phyloP scores from a whole-genome alignment of 2,113 vertebrate genomes.

The Hipposideros armiger region DNA sequence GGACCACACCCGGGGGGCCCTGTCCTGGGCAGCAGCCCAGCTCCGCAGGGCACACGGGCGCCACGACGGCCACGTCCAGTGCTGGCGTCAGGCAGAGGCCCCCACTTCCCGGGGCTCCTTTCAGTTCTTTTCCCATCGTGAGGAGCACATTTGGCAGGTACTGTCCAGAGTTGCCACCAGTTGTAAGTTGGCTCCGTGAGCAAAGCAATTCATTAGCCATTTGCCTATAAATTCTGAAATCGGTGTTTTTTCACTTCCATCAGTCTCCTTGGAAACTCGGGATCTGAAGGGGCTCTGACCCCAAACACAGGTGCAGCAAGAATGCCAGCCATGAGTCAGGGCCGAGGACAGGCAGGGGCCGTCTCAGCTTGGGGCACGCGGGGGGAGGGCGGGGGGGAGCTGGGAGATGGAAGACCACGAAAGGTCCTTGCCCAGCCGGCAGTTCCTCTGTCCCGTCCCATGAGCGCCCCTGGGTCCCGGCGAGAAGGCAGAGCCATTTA shows the following conservation, averaged over 20 bases:
- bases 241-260: background rate
- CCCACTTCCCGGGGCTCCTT: background rate
- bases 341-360: background rate
- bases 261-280: accelerated
- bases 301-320: background rate
- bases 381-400: accelerated
- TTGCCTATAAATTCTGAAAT: background rate
- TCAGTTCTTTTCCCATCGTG: background rate
- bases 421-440: accelerated
- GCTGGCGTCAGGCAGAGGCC: background rate
- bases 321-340: background rate
- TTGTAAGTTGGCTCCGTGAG: background rate
- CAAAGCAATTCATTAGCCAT: background rate
- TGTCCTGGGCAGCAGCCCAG: background rate
- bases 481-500: no score
- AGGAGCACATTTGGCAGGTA: background rate
- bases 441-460: background rate
- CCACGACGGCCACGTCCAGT: accelerated
- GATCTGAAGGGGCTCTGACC: background rate
- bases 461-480: background rate
- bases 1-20: accelerated
- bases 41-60: background rate
- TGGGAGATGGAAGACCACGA: no score
- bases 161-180: background rate
- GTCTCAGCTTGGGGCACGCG: accelerated